Percentiles rank a stretch among this genome's conserved stretches.
phyloP scores from a whole-genome alignment of 2,888 invertebrate species.

The Drosophila recens region DNA sequence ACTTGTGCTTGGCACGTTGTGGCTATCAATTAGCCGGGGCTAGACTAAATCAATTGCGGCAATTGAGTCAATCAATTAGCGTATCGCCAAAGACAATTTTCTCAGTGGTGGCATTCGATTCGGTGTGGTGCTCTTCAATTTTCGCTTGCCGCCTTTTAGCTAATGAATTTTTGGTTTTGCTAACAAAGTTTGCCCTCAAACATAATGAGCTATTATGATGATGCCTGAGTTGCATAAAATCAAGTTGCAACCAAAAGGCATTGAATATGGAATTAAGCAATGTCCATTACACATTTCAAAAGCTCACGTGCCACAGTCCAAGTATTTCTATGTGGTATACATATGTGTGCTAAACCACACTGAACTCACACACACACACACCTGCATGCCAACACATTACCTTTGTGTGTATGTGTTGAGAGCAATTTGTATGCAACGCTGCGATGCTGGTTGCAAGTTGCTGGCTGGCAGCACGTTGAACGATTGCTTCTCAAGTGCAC shows the following conservation, averaged over 20 bases:
- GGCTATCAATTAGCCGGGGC: constrained; percentile 63
- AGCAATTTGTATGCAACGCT: constrained; percentile 76
- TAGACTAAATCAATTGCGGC: constrained; percentile 68
- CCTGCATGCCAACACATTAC: constrained; percentile 47
- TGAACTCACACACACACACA: constrained; percentile 9
- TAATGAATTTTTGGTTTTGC: constrained; percentile 68
- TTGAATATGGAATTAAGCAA: constrained; percentile 76
- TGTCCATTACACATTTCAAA: constrained; percentile 78
- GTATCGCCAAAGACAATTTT: constrained; percentile 50
- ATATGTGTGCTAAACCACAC: constrained; percentile 32
- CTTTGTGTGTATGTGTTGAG: constrained; percentile 45
- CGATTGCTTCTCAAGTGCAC: constrained; percentile 77
- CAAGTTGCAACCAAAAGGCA: constrained; percentile 37
- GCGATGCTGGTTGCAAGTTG: constrained; percentile 36
- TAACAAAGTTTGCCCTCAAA: constrained; percentile 36
- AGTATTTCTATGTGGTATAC: constrained; percentile 14
- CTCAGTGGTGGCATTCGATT: constrained; percentile 19
- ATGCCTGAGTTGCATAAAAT: constrained; percentile 70
- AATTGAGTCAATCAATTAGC: constrained; percentile 67
- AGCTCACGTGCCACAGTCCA: constrained; percentile 67
- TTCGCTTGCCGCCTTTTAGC: constrained; percentile 66
- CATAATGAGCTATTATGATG: constrained; percentile 78
- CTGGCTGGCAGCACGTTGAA: constrained; percentile 62
- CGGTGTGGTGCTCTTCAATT: constrained; percentile 41
- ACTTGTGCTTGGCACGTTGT: constrained; percentile 63